A percentile compares a stretch with the other conserved stretches of the same genome.
These are phyloP conservation scores for Pammene aurita DNA, from an alignment of 2,888 invertebrate genomes.

Conservation along the genomic window DNA sequence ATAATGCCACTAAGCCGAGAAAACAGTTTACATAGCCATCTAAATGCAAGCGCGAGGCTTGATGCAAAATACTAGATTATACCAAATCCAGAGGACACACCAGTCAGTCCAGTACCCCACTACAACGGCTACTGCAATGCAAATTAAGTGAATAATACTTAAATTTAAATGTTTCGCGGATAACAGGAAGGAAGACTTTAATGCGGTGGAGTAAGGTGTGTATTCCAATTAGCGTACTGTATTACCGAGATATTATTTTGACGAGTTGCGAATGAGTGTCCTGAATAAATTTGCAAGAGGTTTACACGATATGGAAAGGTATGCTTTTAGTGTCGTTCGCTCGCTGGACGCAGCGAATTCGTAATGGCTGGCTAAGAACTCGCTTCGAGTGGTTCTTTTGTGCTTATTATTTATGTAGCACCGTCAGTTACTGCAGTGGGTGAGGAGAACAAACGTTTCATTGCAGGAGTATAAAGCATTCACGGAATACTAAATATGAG, in stretches of 20 bases:
- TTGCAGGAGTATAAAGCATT: slow-evolving; percentile 8
- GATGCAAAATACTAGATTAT: slow-evolving; percentile 55
- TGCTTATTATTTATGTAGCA: slow-evolving; percentile 29
- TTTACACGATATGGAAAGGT: slow-evolving; percentile 68
- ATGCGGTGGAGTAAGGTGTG: slow-evolving; percentile 46
- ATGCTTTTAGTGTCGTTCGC: slow-evolving; percentile 68
- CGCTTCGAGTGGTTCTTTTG: slow-evolving; percentile 34
- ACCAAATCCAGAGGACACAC: slow-evolving; percentile 51
- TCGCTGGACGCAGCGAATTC: slow-evolving; percentile 51
- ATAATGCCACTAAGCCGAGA: slow-evolving; percentile 45
- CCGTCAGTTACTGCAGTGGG: slow-evolving; percentile 17
- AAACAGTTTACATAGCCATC: slow-evolving; percentile 49
- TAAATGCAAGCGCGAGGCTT: slow-evolving; percentile 46
- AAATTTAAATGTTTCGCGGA: slow-evolving; percentile 63
- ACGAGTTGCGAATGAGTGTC: slow-evolving; percentile 70
- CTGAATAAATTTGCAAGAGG: slow-evolving; percentile 78
- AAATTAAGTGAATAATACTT: slow-evolving; percentile 70
- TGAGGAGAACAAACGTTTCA: slow-evolving; percentile 26
- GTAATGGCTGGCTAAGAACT: slow-evolving; percentile 32
- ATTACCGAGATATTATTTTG: slow-evolving; percentile 65
- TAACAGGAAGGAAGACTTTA: slow-evolving; percentile 51
- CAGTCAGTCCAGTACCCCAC: slow-evolving; percentile 48
- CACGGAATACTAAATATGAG: slow-evolving; percentile 20
- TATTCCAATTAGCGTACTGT: slow-evolving; percentile 43
- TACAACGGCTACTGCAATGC: slow-evolving; percentile 64